These are phyloP conservation scores for Ornithorhynchus anatinus DNA, from an alignment of 2,113 vertebrate species.

Conservation along the genomic window DNA sequence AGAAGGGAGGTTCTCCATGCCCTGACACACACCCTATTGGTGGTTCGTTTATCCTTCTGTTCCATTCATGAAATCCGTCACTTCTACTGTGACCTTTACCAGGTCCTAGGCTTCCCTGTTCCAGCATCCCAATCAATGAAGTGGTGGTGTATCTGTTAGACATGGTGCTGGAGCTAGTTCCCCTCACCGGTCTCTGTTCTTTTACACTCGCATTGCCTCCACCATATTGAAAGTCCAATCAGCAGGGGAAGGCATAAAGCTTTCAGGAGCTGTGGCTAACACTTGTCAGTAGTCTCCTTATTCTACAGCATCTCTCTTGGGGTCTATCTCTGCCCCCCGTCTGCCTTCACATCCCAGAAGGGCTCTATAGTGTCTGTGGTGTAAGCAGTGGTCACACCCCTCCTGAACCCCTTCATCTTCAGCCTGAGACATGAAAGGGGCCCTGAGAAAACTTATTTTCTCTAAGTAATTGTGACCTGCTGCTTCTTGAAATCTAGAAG, in stretches of 20 bases:
- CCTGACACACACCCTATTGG: conserved; percentile 39
- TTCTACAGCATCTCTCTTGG: conserved; percentile 31
- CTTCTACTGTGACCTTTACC: conserved; percentile 40
- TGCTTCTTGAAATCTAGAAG: too few species aligned
- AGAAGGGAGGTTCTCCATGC: too few species aligned
- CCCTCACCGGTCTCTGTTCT: conserved; percentile 26
- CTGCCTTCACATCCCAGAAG: not conserved
- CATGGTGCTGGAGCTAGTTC: not conserved
- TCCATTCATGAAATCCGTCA: conserved; percentile 23
- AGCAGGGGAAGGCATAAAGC: conserved; percentile 13
- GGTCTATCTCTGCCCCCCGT: conserved; percentile 1
- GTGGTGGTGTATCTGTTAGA: conserved; percentile 26
- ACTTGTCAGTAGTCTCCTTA: conserved; percentile 17
- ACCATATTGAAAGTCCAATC: conserved; percentile 6
- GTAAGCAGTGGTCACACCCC: conserved; percentile 3
- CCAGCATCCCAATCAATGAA: conserved; percentile 11
- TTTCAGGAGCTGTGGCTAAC: conserved; percentile 28
- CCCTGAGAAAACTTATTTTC: not conserved
- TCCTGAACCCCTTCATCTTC: conserved; percentile 43
- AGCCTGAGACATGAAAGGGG: conserved; percentile 29
- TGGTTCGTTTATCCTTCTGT: conserved; percentile 35
- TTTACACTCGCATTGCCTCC: conserved; percentile 19
- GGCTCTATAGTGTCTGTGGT: conserved; percentile 19
- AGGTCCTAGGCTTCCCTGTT: conserved; percentile 38
- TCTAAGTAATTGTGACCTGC: too few species aligned